These are phyloP conservation scores for Nipponacmea schrenckii DNA, from an alignment of 2,888 invertebrate genomes.

Conservation along the genomic window DNA sequence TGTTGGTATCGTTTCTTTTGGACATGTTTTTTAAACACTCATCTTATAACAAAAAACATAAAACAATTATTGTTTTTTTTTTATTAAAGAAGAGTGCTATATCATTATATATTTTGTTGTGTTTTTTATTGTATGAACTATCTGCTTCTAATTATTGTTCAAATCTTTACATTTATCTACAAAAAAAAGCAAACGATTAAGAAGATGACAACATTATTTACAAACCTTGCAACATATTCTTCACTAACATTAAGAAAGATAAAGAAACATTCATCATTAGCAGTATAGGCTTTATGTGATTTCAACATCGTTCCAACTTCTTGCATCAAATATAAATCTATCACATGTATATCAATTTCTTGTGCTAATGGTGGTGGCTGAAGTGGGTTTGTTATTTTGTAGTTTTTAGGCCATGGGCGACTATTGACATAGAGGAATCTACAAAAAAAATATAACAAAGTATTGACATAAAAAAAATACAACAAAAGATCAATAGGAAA, in stretches of 20 bases:
- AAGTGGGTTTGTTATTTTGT: constrained; percentile 79
- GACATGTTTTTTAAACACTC: too few species aligned
- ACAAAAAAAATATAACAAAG: constrained; percentile 9
- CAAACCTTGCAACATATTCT: constrained; percentile 83
- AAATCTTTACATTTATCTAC: too few species aligned
- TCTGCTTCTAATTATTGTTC: too few species aligned
- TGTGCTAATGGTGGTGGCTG: constrained; percentile 86
- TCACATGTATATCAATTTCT: constrained; percentile 88
- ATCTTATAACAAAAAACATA: too few species aligned
- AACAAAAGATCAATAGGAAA: too few species aligned
- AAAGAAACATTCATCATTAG: constrained; percentile 86
- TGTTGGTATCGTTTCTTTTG: too few species aligned
- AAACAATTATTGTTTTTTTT: too few species aligned
- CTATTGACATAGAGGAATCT: constrained; percentile 84
- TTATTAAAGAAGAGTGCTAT: too few species aligned
- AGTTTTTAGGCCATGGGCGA: constrained; percentile 83
- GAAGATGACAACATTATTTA: too few species aligned
- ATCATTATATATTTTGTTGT: too few species aligned
- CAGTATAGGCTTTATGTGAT: constrained; percentile 84
- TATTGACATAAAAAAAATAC: not conserved
- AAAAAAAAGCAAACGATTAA: too few species aligned
- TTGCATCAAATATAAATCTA: constrained; percentile 81
- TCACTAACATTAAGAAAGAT: constrained; percentile 86
- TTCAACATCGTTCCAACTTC: constrained; percentile 81
- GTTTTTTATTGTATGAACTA: too few species aligned